Evolutionary conservation across 2,888 invertebrate species (phyloP), one percentile per base, ranked within the genome.

Genomic region (Deilephila elpenor): DNA sequence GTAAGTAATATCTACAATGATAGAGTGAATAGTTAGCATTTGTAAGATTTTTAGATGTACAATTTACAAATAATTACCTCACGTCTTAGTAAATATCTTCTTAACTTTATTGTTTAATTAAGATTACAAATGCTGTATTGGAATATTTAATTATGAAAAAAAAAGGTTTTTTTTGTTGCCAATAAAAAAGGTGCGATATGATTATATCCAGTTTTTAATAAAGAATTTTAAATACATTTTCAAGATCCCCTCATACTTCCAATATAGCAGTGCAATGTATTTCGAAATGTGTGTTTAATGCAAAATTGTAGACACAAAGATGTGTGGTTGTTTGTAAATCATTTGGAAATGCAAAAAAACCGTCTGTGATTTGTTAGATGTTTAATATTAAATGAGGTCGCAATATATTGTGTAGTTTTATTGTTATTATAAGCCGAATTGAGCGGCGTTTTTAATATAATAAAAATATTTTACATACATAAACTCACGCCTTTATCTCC

Each of bases 301-400:
- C 25, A 51, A 51, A 25, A 73, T 44, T 73, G 59, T 67, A 73
- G 19, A 73, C 14, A 32, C 37, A 61, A 32, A 73, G 44, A 64
- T 17, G 3, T 67, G 11, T 59, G 53, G 14, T 14, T 56, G 20
- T 72, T 59, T 56, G 59, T 32, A 53, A 29, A 51, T 60, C 61
- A 78, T 83, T 82, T 84, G 86, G 84, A 81, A 86, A 84, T 82
- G 82, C 78, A 83, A n/a, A 85, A 77, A 79, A 83, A 84, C 79
- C 83, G 84, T 86, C 93, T 93, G 92, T 93, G 92, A 93, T 93
- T 89, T 89, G 85, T 86, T 91, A 90, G 87, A 86, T 81, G 78
- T 83, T 82, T 88, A 88, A 85, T 82, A 90, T 88, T 90, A 90
- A 88, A 91, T 75, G 87, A 88, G 89, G 84, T 82, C 83, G 29